Conservation (phyloP, 2,888 invertebrate species). For the Ophioninae sp. region DNA sequence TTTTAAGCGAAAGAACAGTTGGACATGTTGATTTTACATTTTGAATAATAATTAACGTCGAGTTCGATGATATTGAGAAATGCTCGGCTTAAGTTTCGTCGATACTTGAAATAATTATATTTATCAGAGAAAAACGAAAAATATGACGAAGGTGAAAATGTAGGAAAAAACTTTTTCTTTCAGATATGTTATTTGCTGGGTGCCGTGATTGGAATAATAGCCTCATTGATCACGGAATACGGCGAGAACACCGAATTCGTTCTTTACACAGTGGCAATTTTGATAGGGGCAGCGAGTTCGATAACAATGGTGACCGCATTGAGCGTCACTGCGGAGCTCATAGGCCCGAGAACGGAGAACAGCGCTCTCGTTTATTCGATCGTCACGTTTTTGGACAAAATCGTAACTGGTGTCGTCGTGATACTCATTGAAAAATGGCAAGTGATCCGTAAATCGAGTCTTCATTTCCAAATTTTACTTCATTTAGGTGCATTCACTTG, state of each 20-base stretch:
- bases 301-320: constrained; percentile 94
- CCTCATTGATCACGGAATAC: constrained; percentile 77
- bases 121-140: too few relatives aligned
- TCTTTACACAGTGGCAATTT: constrained; percentile 82
- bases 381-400: constrained; percentile 96
- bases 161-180: constrained; percentile 17
- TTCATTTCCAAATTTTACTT: neutral
- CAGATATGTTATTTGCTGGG: constrained; percentile 83
- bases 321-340: constrained; percentile 94
- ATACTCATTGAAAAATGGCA: constrained; percentile 91
- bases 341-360: constrained; percentile 92
- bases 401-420: constrained; percentile 94
- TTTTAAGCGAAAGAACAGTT: neutral
- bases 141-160: too few relatives aligned
- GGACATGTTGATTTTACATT: too few relatives aligned
- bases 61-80: too few relatives aligned
- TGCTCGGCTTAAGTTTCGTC: too few relatives aligned
- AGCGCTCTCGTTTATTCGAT: constrained; percentile 96
- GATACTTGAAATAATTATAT: too few relatives aligned
- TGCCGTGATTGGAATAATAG: constrained; percentile 80
- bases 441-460: constrained; percentile 69
- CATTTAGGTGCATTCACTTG: neutral
- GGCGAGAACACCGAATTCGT: constrained; percentile 77
- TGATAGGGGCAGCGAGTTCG: constrained; percentile 90
- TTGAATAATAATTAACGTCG: too few relatives aligned